Base-by-base conservation (phyloP, 2,888 invertebrate species). In the Hipparchia semele region DNA sequence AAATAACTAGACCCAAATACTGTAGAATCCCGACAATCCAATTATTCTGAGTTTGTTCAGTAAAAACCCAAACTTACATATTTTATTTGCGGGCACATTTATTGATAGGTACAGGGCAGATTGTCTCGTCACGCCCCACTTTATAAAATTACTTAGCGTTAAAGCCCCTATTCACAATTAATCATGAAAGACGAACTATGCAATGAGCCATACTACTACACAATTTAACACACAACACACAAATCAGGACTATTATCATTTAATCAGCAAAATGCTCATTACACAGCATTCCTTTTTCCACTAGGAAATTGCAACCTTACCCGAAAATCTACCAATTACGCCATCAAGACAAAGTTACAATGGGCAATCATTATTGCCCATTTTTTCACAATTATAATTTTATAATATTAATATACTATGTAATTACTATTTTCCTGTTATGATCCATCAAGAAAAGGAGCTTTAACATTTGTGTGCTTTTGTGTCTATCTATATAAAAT, bases 181-280 rank as follows among this genome's bases (percentile, higher is more conserved):
- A n/a, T 54, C n/a, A 54, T 54, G n/a, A 54, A n/a, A n/a, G 54
- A n/a, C 54, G 54, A 54, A n/a, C 54, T n/a, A 54, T n/a, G n/a
- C 54, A 54, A 54, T 49, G 49, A 49, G 8, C 49, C 49, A 49
- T 49, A 49, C 1, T 49, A 8, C 5, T 49, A 49, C 8, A 49
- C 46, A 23, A 23, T 23, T 23, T 6, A 46, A 46, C 49, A 49
- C 49, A 49, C 7, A 4, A 49, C 8, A 49, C 39, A 39, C 39
- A 2, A 39, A 0, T 39, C 5, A 39, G 23, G 23, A 23, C 23
- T 39, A 39, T 39, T 4, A 39, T 4, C 39, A 39, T 1, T 39
- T 39, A 39, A 39, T 39, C 39, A 5, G 39, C 39, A 39, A 39
- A 39, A 39, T 39, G 2, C 5, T 39, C 39, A 39, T 39, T 39